These are phyloP conservation scores for Patagioenas fasciata DNA, from an alignment of 2,113 vertebrate genomes.

Conservation along the genomic window DNA sequence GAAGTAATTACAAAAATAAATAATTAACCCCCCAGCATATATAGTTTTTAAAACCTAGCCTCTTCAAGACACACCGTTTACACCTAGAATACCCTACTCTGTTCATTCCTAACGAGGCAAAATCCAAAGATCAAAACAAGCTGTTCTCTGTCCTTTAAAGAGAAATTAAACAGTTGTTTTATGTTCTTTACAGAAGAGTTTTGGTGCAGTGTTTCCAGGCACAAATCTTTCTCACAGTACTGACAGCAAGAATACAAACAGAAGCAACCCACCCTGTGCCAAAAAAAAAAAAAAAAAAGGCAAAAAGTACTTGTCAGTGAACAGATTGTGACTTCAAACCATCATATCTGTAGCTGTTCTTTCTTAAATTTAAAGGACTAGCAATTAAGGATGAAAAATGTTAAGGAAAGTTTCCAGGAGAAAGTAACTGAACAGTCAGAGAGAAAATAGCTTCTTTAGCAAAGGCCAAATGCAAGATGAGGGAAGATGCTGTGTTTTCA, in stretches of 20 bases:
- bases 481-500: background rate
- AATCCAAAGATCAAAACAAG: background rate
- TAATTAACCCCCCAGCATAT: background rate
- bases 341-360: background rate
- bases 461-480: background rate
- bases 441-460: background rate
- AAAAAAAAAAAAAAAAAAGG: background rate
- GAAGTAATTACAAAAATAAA: background rate
- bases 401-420: background rate
- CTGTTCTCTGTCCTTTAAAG: background rate
- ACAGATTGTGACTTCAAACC: background rate
- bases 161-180: background rate
- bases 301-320: background rate
- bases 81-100: background rate
- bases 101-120: background rate
- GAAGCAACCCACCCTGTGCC: accelerated
- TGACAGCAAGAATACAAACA: background rate
- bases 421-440: background rate
- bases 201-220: background rate
- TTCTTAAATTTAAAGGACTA: background rate
- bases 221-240: background rate
- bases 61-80: background rate
- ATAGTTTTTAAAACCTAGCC: background rate
- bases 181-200: background rate
- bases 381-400: background rate